These are phyloP conservation scores for Hirundo rustica DNA, from an alignment of 2,797 vertebrate species.

Conservation along the genomic window DNA sequence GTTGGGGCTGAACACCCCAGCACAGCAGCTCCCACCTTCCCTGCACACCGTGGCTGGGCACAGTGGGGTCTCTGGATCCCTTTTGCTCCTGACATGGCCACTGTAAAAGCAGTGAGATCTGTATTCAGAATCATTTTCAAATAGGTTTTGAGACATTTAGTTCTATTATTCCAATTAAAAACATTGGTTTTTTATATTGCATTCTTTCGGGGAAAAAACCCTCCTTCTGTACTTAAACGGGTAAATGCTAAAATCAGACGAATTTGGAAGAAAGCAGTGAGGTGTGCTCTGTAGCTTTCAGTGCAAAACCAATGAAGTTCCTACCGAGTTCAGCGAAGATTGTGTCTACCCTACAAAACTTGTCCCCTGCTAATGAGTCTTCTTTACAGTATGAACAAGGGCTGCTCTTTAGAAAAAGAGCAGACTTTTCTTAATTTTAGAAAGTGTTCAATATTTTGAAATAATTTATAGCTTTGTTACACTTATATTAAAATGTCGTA, in stretches of 20 bases:
- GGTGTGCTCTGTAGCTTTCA: neutral
- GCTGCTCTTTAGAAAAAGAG: neutral
- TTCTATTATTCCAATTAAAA: neutral
- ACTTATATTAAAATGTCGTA: neutral
- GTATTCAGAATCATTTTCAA: neutral
- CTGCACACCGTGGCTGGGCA: neutral
- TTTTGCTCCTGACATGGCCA: neutral
- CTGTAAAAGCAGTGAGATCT: neutral
- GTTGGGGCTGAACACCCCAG: neutral
- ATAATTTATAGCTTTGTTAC: neutral
- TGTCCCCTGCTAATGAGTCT: neutral
- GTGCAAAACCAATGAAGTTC: neutral
- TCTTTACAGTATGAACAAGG: neutral
- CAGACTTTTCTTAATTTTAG: neutral
- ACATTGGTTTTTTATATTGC: neutral
- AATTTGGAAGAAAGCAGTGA: neutral
- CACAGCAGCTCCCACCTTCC: accelerated
- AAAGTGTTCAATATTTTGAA: neutral
- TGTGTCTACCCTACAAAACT: neutral
- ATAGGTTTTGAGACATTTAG: neutral
- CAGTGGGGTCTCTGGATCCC: neutral
- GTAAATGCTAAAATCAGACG: neutral
- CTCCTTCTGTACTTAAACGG: neutral
- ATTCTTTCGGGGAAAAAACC: neutral
- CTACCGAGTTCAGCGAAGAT: neutral